Evolutionary conservation across 2,797 vertebrate species (phyloP).

Genomic region (Coccyzus lansbergi): DNA sequence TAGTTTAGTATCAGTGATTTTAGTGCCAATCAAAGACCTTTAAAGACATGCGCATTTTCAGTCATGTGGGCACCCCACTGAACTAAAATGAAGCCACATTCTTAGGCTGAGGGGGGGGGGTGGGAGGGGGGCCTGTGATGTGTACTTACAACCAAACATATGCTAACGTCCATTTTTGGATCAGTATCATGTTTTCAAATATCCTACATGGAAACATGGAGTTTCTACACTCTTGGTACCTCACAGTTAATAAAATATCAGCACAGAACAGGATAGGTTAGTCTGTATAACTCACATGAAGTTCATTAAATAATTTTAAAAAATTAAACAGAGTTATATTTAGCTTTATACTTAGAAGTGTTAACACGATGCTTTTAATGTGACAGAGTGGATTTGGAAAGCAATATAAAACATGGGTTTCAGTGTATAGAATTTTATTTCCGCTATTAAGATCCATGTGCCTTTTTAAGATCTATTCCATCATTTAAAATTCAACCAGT

Average conservation of each 20-base stretch:
- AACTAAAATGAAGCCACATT: not conserved
- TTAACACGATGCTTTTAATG: slow-evolving; percentile 37
- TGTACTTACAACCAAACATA: not conserved
- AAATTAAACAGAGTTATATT: not conserved
- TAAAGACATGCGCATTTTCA: not conserved
- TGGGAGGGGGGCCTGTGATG: not conserved
- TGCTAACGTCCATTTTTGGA: not conserved
- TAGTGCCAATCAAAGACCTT: not conserved
- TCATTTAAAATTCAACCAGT: not conserved
- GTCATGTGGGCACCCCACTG: not conserved
- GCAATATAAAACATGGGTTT: not conserved
- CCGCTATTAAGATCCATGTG: slow-evolving; percentile 9
- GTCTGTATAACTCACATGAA: not conserved
- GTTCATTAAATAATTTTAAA: slow-evolving; percentile 4
- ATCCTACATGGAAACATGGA: not conserved
- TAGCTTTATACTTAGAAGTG: not conserved
- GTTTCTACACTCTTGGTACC: not conserved
- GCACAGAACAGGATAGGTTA: not conserved
- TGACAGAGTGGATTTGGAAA: slow-evolving; percentile 32
- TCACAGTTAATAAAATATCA: slow-evolving; percentile 6
- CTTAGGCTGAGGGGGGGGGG: not conserved
- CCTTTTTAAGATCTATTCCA: slow-evolving; percentile 15
- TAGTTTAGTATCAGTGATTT: not conserved
- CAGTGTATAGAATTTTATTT: slow-evolving; percentile 1
- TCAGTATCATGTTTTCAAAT: not conserved